phyloP scores from a whole-genome alignment of 2,797 vertebrate species.

The Myripristis murdjan region DNA sequence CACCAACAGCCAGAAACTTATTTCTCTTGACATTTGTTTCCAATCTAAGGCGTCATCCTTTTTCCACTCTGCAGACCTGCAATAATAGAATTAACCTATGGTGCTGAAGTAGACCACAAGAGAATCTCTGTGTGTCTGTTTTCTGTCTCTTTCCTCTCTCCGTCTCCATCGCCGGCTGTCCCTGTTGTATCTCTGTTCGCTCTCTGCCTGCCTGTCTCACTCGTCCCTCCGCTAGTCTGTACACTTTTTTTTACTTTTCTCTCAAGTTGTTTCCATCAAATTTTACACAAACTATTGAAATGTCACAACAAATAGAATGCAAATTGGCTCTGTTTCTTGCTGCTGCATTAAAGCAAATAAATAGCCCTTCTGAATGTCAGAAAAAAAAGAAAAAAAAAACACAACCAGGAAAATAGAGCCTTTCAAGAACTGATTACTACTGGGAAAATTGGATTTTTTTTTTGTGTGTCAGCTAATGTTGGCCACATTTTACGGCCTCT shows the following conservation, averaged over 20 bases:
- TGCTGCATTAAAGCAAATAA: too few relatives aligned
- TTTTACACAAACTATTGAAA: neutral
- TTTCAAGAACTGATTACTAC: too few relatives aligned
- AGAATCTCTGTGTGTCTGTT: constrained; percentile 57
- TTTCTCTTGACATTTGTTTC: constrained; percentile 86
- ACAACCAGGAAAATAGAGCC: too few relatives aligned
- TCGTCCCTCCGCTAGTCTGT: too few relatives aligned
- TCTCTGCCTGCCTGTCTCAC: constrained; percentile 23
- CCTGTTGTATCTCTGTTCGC: neutral
- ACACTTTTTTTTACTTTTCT: neutral
- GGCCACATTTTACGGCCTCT: too few relatives aligned
- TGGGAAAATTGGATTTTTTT: too few relatives aligned
- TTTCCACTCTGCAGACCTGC: constrained; percentile 81
- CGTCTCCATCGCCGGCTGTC: constrained; percentile 5
- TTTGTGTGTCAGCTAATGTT: too few relatives aligned
- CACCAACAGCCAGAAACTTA: constrained; percentile 57
- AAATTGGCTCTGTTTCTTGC: too few relatives aligned
- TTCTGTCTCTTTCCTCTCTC: constrained; percentile 44
- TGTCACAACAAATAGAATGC: too few relatives aligned
- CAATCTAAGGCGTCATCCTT: constrained; percentile 81
- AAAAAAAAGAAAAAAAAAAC: too few relatives aligned
- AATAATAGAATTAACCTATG: constrained; percentile 85
- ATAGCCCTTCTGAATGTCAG: too few relatives aligned
- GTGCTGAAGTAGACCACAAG: constrained; percentile 46
- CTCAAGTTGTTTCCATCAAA: neutral